Conservation (phyloP, 2,113 vertebrate genomes). For the Lagopus leucura region DNA sequence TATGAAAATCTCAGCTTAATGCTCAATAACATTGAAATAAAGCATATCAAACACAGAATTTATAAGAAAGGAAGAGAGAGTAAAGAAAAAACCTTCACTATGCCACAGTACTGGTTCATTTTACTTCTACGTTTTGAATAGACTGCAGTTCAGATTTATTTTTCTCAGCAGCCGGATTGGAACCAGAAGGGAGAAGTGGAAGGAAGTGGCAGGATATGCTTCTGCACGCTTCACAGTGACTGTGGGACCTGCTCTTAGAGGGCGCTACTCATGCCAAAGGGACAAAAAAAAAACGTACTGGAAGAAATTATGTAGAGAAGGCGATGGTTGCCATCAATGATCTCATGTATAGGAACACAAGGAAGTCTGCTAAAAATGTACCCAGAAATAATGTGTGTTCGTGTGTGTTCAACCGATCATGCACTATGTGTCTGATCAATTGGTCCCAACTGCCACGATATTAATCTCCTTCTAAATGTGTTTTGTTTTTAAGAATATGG, state of each 20-base stretch:
- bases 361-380: not conserved
- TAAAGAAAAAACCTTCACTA: not conserved
- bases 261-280: not conserved
- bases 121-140: not conserved
- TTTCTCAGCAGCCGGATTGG: not conserved
- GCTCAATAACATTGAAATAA: not conserved
- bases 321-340: not conserved
- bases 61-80: not conserved
- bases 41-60: not conserved
- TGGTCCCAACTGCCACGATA: not conserved
- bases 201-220: not conserved
- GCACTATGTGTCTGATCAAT: too few relatives aligned
- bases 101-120: not conserved
- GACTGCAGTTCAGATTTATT: not conserved
- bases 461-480: fast-evolving
- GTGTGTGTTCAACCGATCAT: not conserved
- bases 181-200: not conserved
- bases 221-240: not conserved
- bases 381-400: not conserved
- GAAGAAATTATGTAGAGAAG: not conserved
- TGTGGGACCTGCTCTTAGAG: not conserved
- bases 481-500: not conserved
- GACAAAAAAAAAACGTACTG: not conserved
- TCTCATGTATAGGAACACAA: not conserved
- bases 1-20: not conserved